A percentile compares a stretch with the other conserved stretches of the same genome.
These are phyloP conservation scores for Gymnothorax reevesii DNA, from an alignment of 2,797 vertebrate genomes.

Conservation along the genomic window DNA sequence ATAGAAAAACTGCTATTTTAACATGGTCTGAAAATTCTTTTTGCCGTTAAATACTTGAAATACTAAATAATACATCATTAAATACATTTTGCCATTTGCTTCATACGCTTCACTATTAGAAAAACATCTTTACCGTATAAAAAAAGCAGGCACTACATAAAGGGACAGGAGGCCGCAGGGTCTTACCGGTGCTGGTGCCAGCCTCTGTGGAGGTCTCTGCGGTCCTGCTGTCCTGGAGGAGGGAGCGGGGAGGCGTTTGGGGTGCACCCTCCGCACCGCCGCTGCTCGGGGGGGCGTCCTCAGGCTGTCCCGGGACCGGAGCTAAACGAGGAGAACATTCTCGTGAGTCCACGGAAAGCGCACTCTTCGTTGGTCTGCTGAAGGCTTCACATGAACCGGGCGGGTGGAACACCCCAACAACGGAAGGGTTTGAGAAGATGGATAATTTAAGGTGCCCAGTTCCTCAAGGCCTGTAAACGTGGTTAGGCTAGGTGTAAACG, in stretches of 20 bases:
- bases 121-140: too few relatives aligned
- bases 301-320: slow-evolving; percentile 48
- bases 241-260: slow-evolving; percentile 37
- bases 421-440: not conserved
- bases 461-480: not conserved
- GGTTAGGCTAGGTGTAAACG: not conserved
- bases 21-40: too few relatives aligned
- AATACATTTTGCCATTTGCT: too few relatives aligned
- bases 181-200: slow-evolving; percentile 57
- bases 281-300: slow-evolving; percentile 46
- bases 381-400: not conserved
- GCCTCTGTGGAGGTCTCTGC: slow-evolving; percentile 52
- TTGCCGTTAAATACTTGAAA: too few relatives aligned
- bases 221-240: slow-evolving; percentile 42
- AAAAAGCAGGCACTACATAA: too few relatives aligned
- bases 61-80: too few relatives aligned
- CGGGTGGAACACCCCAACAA: not conserved
- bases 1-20: too few relatives aligned
- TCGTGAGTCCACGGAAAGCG: not conserved
- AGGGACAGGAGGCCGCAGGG: not conserved
- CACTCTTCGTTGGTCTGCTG: not conserved
- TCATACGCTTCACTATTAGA: too few relatives aligned
- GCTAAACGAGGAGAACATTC: slow-evolving; percentile 10
- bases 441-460: not conserved
- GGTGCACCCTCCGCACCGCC: slow-evolving; percentile 34